phyloP scores from a whole-genome alignment of 2,797 vertebrate species.

The Betta splendens region DNA sequence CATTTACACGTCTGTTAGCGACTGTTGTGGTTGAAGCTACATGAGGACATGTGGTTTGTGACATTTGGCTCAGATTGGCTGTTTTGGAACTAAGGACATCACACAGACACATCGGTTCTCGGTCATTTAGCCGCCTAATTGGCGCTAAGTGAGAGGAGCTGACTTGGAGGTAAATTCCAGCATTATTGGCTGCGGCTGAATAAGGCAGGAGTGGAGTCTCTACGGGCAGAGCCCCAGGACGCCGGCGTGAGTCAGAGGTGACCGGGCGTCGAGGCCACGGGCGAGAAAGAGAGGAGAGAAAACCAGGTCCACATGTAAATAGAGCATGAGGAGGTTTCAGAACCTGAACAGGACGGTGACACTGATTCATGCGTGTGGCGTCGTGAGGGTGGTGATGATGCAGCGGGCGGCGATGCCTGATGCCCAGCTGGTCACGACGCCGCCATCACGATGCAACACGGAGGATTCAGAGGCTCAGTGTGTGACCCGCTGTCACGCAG shows the following conservation, averaged over 20 bases:
- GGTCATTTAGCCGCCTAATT: conserved; percentile 26
- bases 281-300: not conserved
- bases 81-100: not conserved
- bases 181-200: conserved; percentile 29
- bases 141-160: conserved; percentile 17
- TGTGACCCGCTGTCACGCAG: too few species aligned
- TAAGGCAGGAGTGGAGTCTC: conserved; percentile 29
- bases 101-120: not conserved
- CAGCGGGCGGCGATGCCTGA: not conserved
- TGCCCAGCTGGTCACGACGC: not conserved
- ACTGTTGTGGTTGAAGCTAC: too few species aligned
- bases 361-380: not conserved
- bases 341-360: fast-evolving
- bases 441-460: too few species aligned
- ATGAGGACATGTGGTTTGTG: not conserved
- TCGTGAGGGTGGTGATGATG: not conserved
- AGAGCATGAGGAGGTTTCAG: not conserved
- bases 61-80: not conserved
- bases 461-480: too few species aligned
- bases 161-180: conserved; percentile 39
- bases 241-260: not conserved
- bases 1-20: too few species aligned
- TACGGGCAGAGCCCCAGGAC: conserved; percentile 29
- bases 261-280: not conserved
- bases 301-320: not conserved